These are phyloP conservation scores for Ginglymostoma cirratum DNA, from an alignment of 2,113 vertebrate species.

Conservation along the genomic window DNA sequence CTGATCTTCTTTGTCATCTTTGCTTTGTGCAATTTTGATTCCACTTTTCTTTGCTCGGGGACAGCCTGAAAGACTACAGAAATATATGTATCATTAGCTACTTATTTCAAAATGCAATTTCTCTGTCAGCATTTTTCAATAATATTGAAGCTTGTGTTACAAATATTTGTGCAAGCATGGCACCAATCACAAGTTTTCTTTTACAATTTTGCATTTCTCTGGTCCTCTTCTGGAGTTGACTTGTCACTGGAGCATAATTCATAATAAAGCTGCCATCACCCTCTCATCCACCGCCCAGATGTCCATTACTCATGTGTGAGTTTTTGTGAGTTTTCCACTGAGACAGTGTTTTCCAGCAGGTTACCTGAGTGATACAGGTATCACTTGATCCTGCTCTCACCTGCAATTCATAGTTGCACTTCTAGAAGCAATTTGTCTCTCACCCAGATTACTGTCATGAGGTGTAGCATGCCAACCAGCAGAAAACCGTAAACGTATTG, in stretches of 20 bases:
- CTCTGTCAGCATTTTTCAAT: background rate
- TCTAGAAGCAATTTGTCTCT: background rate
- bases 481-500: background rate
- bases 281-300: background rate
- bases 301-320: background rate
- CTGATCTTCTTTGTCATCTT: conserved; percentile 98
- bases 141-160: background rate
- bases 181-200: background rate
- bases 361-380: background rate
- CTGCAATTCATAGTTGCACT: background rate
- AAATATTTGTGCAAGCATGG: background rate
- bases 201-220: background rate
- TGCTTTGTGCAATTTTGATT: conserved; percentile 97
- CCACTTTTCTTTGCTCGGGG: conserved; percentile 94
- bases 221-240: background rate
- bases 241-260: background rate
- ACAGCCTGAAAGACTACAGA: conserved; percentile 92
- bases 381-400: background rate
- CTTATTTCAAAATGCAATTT: conserved; percentile 29
- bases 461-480: background rate
- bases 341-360: background rate
- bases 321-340: no score
- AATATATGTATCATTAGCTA: conserved; percentile 43
- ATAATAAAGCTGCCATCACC: background rate
- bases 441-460: background rate